Conservation (phyloP, 2,113 vertebrate genomes). For the Casuarius casuarius region DNA sequence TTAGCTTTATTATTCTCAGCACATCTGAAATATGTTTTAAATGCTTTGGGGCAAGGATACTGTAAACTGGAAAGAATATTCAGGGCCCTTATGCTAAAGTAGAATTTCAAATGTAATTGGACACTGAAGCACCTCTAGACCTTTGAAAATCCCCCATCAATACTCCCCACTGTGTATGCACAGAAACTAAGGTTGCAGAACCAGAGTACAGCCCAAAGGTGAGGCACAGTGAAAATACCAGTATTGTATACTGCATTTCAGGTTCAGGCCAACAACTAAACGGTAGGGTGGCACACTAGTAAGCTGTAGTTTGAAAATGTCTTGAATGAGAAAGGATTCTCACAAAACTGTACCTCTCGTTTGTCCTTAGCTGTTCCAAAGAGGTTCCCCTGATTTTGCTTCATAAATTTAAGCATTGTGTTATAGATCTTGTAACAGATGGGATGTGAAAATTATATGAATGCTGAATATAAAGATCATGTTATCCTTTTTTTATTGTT, state of each 20-base stretch:
- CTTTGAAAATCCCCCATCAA: background rate
- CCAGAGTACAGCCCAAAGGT: background rate
- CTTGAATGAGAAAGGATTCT: background rate
- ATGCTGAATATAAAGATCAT: background rate
- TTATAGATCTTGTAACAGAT: background rate
- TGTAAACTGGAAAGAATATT: slow-evolving; percentile 21
- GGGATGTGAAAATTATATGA: background rate
- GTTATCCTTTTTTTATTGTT: background rate
- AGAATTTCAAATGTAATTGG: slow-evolving; percentile 10
- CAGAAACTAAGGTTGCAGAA: background rate
- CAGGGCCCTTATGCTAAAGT: background rate
- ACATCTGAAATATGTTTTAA: slow-evolving; percentile 34
- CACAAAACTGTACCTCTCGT: background rate
- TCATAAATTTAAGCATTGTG: background rate
- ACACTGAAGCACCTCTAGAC: background rate
- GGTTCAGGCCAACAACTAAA: background rate
- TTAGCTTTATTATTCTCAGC: background rate
- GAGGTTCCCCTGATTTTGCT: background rate
- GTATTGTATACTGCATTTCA: background rate
- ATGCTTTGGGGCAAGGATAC: background rate
- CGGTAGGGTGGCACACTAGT: background rate
- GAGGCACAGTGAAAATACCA: slow-evolving; percentile 10
- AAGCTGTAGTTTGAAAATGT: background rate
- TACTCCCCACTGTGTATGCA: background rate
- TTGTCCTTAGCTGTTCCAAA: background rate